Conservation (phyloP, 2,113 vertebrate genomes). For the Mesoclemmys tuberculata region DNA sequence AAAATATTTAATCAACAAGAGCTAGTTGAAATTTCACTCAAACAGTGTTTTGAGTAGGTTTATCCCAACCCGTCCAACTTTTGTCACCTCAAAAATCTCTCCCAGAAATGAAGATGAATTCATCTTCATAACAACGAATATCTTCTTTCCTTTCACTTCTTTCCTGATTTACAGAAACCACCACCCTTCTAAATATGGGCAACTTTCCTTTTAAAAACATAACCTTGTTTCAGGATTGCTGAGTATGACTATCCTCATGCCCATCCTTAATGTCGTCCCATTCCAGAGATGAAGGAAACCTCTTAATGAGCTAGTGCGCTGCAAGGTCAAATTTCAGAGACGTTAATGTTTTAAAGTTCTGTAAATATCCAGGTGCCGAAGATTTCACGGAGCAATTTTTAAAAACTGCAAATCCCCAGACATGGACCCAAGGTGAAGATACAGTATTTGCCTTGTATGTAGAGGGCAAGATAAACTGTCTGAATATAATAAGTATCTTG, state of each 20-base stretch:
- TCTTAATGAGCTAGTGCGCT: neutral
- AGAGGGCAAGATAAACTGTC: neutral
- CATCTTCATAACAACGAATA: neutral
- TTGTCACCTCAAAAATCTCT: neutral
- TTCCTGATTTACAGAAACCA: neutral
- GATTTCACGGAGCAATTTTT: neutral
- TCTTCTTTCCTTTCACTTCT: conserved; percentile 1
- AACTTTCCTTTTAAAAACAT: conserved; percentile 28
- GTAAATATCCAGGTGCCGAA: neutral
- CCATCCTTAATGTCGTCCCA: neutral
- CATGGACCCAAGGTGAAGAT: neutral
- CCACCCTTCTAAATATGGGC: neutral
- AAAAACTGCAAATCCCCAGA: neutral
- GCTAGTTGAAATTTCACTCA: neutral
- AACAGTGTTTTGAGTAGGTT: neutral
- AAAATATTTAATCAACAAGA: neutral
- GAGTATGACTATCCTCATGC: neutral
- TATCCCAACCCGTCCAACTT: neutral
- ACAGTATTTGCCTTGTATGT: neutral
- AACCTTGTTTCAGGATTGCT: neutral
- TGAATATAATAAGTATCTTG: neutral
- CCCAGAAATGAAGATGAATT: neutral
- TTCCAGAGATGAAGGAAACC: conserved; percentile 13
- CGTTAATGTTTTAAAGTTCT: neutral
- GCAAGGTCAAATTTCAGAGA: neutral